A percentile compares a stretch with the other conserved stretches of the same genome.
Evolutionary conservation across 2,888 invertebrate genomes (phyloP).

Genomic region (Stictocephala bisonia): DNA sequence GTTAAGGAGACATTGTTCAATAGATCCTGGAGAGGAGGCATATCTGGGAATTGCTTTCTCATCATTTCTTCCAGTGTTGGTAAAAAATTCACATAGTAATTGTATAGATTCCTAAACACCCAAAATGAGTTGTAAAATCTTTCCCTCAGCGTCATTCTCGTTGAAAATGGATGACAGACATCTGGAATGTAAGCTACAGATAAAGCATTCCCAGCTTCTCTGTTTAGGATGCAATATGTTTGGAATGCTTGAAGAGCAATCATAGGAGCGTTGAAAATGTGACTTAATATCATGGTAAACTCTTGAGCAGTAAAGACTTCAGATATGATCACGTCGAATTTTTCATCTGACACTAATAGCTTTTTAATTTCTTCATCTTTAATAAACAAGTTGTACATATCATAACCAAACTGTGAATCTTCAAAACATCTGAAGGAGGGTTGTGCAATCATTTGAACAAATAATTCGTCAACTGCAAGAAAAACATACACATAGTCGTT

Average conservation of each 20-base stretch:
- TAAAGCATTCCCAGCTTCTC: background rate
- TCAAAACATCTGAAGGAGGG: no score
- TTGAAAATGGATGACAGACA: background rate
- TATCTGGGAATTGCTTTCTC: background rate
- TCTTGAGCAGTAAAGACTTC: constrained; percentile 14
- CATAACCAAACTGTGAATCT: no score
- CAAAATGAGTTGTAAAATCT: background rate
- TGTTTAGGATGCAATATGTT: background rate
- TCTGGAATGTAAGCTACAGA: background rate
- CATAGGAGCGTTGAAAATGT: background rate
- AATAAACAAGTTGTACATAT: background rate
- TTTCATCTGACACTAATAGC: background rate
- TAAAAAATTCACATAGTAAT: background rate
- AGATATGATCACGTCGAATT: constrained; percentile 3
- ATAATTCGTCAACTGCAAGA: no score
- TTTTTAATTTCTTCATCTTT: background rate
- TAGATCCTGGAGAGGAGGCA: background rate
- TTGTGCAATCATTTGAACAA: no score
- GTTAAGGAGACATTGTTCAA: background rate
- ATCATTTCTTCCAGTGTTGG: background rate
- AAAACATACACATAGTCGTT: no score
- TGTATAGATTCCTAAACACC: background rate
- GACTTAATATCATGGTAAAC: background rate
- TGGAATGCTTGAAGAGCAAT: background rate
- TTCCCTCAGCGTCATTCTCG: constrained; percentile 1